phyloP scores from a whole-genome alignment of 2,113 vertebrate species.

The Hepsetus odoe region DNA sequence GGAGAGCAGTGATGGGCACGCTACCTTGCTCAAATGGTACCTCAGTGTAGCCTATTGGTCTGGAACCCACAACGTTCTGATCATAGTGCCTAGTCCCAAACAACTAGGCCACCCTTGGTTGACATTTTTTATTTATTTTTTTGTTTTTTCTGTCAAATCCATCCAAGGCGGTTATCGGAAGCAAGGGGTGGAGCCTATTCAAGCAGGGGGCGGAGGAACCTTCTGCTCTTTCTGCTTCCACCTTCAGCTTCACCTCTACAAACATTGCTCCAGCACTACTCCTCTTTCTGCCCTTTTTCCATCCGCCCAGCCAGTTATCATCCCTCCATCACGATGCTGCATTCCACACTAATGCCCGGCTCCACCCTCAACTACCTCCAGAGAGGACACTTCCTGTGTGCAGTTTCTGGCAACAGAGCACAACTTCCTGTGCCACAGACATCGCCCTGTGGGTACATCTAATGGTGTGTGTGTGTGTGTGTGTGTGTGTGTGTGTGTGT shows the following conservation, averaged over 20 bases:
- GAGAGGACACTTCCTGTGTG: conserved; percentile 17
- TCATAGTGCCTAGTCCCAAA: no score
- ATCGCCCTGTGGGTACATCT: not conserved
- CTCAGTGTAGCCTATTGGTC: no score
- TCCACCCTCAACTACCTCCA: not conserved
- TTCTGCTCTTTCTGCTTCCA: not conserved
- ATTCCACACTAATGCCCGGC: conserved; percentile 2
- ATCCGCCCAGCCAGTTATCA: not conserved
- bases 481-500: conserved; percentile 6
- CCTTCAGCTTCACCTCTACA: not conserved
- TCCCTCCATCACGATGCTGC: not conserved
- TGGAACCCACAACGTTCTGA: no score
- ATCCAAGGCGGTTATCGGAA: no score
- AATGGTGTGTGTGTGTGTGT: conserved; percentile 1
- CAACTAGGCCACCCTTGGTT: no score
- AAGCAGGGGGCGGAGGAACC: no score
- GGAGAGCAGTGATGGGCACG: no score
- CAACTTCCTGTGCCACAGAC: not conserved
- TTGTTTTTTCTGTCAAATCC: no score
- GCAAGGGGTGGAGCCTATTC: no score
- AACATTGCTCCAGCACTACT: not conserved
- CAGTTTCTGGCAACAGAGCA: not conserved
- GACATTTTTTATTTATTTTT: no score
- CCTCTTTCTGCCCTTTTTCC: not conserved
- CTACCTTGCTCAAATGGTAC: no score